A percentile compares a stretch with the other conserved stretches of the same genome.
Evolutionary conservation across 1,140 invertebrate genomes (phyloP).

Genomic region (Thaumetopoea pityocampa): DNA sequence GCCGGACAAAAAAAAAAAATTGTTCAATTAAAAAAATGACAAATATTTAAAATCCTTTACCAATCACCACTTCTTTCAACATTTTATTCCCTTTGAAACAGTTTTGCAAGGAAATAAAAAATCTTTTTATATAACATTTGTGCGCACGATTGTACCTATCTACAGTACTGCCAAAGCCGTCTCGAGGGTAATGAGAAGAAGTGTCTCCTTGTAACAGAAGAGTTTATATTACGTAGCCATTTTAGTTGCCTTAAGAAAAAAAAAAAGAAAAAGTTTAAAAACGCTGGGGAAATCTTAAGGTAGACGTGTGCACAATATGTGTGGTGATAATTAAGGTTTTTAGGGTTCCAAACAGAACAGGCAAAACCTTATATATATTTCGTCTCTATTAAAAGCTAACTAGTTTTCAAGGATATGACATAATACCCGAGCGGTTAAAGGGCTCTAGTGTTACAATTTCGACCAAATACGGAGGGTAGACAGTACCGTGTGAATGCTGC

Average conservation of each 20-base stretch:
- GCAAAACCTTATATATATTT: too few species aligned
- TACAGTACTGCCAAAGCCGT: constrained; percentile 26
- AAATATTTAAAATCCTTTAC: neutral
- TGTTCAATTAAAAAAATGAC: neutral
- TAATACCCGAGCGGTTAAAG: too few species aligned
- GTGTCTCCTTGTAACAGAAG: constrained; percentile 33
- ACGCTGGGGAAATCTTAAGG: constrained; percentile 26
- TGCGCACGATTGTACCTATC: constrained; percentile 27
- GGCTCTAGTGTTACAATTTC: too few species aligned
- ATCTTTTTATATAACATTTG: constrained; percentile 21
- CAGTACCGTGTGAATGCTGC: too few species aligned
- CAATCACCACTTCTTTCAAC: constrained; percentile 3
- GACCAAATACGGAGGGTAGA: too few species aligned
- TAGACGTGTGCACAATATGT: constrained; percentile 5
- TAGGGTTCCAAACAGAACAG: too few species aligned
- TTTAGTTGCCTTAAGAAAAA: constrained; percentile 24
- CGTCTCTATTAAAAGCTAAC: too few species aligned
- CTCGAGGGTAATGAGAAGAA: constrained; percentile 40
- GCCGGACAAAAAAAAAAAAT: too few species aligned
- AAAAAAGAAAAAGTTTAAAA: constrained; percentile 30
- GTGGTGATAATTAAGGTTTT: too few species aligned
- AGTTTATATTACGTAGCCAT: constrained; percentile 30
- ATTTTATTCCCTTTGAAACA: constrained; percentile 6
- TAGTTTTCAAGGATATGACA: too few species aligned
- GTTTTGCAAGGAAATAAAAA: constrained; percentile 10